These are phyloP conservation scores for Acrocera orbiculus DNA, from an alignment of 2,888 invertebrate species.

Conservation along the genomic window DNA sequence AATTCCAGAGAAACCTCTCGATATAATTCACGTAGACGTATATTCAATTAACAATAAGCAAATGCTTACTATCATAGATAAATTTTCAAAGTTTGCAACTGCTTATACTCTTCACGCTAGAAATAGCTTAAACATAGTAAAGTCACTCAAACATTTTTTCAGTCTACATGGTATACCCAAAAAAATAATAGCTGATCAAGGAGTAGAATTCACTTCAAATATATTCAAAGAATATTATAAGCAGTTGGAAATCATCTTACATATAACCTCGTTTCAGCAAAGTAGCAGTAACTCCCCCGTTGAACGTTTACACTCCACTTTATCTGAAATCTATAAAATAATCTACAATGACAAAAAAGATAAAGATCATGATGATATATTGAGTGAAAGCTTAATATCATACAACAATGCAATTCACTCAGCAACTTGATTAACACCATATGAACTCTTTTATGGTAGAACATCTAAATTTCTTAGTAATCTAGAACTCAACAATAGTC, in stretches of 20 bases:
- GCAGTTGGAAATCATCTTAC: neutral
- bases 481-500: slow-evolving; percentile 1
- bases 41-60: neutral
- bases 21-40: no score
- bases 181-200: no score
- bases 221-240: neutral
- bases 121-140: neutral
- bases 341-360: neutral
- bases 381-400: slow-evolving; percentile 1
- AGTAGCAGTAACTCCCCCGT: neutral
- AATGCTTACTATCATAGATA: neutral
- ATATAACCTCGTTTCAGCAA: neutral
- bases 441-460: slow-evolving; percentile 4
- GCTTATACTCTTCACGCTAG: neutral
- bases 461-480: slow-evolving; percentile 3
- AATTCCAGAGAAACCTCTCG: no score
- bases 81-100: slow-evolving; percentile 1
- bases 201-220: neutral
- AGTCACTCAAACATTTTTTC: neutral
- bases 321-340: slow-evolving; percentile 1
- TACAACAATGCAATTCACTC: slow-evolving; percentile 5
- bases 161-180: neutral
- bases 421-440: slow-evolving; percentile 2
- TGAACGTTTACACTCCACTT: neutral
- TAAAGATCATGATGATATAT: slow-evolving; percentile 1